These are phyloP conservation scores for Myopa tessellatipennis DNA, from an alignment of 2,888 invertebrate genomes.

Conservation along the genomic window DNA sequence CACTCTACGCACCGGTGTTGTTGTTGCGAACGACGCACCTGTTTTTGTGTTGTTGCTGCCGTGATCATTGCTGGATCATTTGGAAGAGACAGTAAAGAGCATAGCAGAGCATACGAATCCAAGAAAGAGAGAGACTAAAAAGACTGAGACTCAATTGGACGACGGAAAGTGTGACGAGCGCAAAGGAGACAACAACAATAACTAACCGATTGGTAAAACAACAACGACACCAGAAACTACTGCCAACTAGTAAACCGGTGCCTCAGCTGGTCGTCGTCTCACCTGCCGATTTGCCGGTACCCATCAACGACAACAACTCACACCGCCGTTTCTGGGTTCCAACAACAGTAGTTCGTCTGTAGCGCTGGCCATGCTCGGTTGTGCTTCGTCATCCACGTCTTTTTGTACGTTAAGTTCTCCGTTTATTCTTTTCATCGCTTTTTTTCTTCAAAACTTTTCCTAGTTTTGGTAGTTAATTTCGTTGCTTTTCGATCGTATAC, in stretches of 20 bases:
- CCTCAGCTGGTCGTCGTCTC: neutral
- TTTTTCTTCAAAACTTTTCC: neutral
- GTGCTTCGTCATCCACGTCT: slow-evolving; percentile 33
- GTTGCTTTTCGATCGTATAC: neutral
- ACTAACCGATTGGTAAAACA: neutral
- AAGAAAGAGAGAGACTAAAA: neutral
- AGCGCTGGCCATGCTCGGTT: slow-evolving; percentile 49
- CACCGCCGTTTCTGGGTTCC: slow-evolving; percentile 43
- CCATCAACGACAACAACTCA: slow-evolving; percentile 37
- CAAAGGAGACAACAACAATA: slow-evolving; percentile 3
- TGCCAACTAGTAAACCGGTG: slow-evolving; percentile 42
- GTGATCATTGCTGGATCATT: slow-evolving; percentile 1
- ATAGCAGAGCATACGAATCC: neutral
- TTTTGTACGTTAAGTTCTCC: neutral
- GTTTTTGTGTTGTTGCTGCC: slow-evolving; percentile 7
- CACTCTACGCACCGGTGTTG: neutral
- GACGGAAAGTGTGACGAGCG: neutral
- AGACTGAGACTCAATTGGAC: too few relatives aligned
- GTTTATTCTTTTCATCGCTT: neutral
- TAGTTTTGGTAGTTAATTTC: slow-evolving; percentile 13
- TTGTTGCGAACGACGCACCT: neutral
- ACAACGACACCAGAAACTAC: neutral
- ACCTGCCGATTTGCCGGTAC: slow-evolving; percentile 17
- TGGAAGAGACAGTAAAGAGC: neutral
- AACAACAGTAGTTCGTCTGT: slow-evolving; percentile 49